Base-by-base conservation (phyloP, 37 sponge, comb jelly and placozoan species). In the Sycon ciliatum region DNA sequence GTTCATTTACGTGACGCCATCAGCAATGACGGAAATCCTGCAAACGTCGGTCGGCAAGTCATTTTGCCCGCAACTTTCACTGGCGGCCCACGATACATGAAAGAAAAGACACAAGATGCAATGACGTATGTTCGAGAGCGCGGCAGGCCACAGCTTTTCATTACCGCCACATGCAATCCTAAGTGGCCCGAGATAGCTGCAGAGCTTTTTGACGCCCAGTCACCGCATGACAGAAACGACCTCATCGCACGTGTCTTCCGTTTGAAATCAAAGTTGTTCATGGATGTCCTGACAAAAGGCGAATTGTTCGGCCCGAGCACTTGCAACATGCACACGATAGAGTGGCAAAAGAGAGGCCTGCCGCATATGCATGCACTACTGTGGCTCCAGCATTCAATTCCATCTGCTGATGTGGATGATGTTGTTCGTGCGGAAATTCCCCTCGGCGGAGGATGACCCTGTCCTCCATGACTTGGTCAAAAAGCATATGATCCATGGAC, bases 281-380 rank as follows among this genome's bases (percentile, higher is more conserved):
- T 65, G 55, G 9, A 76, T 1, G 68, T 49, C 32, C 2, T 76
- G 9, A 69, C 33, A 1, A 40, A 46, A 16, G n/a, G 61, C 27
- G 3, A 32, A 1, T 3, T 42, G 1, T 7, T 76, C 2, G 54
- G 77, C 3, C 1, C 3, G 1, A 13, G 23, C 1, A 4, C 3
- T n/a, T 46, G 55, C 1, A 2, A 40, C 16, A 3, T 36, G 22
- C 2, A 54, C 1, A 28, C 56, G 1, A 34, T 78, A 3, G 79
- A 78, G 38, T 75, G 7, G 3, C 81, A 73, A 56, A 80, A 76
- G 40, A 67, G 69, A 38, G 75, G 81, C 7, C 69, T 80, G 3
- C 75, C 74, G 5, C 81, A 80, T 38, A 35, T 39, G 1, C 81
- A 80, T 54, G 27, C 56, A 24, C 27, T 6, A 18, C 22, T 71